Evolutionary conservation across 2,888 invertebrate species (phyloP).

Genomic region (Barypeithes pellucidus): DNA sequence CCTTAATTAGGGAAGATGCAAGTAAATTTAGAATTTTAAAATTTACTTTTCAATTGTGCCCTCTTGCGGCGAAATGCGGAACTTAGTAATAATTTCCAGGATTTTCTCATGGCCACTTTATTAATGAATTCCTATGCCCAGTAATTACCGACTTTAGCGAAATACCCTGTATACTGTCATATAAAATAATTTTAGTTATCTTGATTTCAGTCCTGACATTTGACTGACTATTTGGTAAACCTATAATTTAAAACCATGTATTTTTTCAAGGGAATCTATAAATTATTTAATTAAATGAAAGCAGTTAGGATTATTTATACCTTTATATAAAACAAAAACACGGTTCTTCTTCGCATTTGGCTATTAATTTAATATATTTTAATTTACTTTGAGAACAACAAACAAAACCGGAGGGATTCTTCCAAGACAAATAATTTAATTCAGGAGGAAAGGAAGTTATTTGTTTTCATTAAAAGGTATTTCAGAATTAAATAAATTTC

Average conservation of each 20-base stretch:
- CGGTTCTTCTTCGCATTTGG: constrained; percentile 22
- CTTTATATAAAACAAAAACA: constrained; percentile 16
- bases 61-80: no score
- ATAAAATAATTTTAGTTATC: no score
- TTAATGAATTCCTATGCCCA: no score
- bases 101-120: no score
- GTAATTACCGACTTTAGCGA: no score
- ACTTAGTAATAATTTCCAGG: no score
- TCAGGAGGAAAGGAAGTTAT: constrained; percentile 39
- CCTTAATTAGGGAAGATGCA: no score
- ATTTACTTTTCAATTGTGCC: no score
- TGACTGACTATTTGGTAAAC: no score
- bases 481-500: constrained; percentile 34
- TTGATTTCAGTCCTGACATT: no score
- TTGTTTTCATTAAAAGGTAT: constrained; percentile 44
- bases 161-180: no score
- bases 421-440: constrained; percentile 47
- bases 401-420: constrained; percentile 29
- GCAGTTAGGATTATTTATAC: constrained; percentile 2
- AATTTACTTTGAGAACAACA: constrained; percentile 32
- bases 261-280: neutral
- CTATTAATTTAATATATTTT: constrained; percentile 39
- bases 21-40: no score
- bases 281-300: constrained; percentile 14
- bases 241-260: neutral